Conservation (phyloP, 2,888 invertebrate genomes). For the Agrochola circellaris region DNA sequence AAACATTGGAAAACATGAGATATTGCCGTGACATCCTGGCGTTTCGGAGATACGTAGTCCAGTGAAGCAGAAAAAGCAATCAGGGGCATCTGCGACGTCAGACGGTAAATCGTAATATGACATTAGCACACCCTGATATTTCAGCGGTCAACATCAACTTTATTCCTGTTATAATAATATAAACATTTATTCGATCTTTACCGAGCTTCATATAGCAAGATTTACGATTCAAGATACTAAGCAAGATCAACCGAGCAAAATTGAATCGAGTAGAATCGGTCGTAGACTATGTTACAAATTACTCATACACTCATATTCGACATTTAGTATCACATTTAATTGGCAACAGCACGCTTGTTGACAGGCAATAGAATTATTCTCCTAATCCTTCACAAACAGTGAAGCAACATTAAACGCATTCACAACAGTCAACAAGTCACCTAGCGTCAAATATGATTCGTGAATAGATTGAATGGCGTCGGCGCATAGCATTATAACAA, state of each 20-base stretch:
- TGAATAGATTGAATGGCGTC: slow-evolving; percentile 52
- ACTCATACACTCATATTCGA: neutral
- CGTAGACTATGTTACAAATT: neutral
- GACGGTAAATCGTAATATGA: slow-evolving; percentile 1
- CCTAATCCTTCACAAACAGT: slow-evolving; percentile 19
- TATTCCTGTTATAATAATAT: neutral
- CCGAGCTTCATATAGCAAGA: neutral
- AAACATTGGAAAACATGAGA: neutral
- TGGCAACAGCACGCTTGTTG: slow-evolving; percentile 15
- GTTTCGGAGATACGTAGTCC: neutral
- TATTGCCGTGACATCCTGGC: neutral
- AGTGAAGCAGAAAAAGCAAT: slow-evolving; percentile 15
- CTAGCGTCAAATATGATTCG: slow-evolving; percentile 52
- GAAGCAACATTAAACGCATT: slow-evolving; percentile 35
- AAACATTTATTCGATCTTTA: neutral
- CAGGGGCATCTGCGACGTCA: neutral
- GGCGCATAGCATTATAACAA: slow-evolving; percentile 45
- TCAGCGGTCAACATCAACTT: neutral
- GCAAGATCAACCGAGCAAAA: neutral
- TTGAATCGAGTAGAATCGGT: neutral
- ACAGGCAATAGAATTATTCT: slow-evolving; percentile 39
- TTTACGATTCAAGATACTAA: neutral
- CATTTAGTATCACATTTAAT: slow-evolving; percentile 17
- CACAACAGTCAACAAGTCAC: slow-evolving; percentile 25
- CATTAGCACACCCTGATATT: slow-evolving; percentile 5